Conservation (phyloP, 2,113 vertebrate genomes). For the Amphiprion percula region DNA sequence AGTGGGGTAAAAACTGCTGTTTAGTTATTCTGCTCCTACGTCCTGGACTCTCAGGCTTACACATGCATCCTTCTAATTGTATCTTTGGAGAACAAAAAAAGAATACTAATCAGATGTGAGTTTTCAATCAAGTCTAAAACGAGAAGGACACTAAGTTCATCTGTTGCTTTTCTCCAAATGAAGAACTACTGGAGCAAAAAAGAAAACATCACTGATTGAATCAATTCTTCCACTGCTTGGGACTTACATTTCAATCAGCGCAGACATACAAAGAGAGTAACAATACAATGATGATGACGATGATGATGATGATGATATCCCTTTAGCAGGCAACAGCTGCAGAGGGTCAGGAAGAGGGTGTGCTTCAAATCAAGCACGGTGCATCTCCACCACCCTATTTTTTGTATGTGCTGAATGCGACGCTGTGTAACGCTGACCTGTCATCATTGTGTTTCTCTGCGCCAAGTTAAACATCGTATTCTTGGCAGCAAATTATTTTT, state of each 20-base stretch:
- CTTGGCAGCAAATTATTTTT: conserved; percentile 75
- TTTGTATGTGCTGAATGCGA: conserved; percentile 55
- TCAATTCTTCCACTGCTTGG: conserved; percentile 27
- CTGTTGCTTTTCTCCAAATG: conserved; percentile 19
- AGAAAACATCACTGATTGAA: conserved; percentile 50
- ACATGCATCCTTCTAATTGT: conserved; percentile 70
- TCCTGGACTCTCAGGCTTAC: conserved; percentile 57
- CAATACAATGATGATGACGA: conserved; percentile 26
- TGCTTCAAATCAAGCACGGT: conserved; percentile 53
- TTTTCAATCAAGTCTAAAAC: conserved; percentile 74
- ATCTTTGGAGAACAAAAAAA: conserved; percentile 72
- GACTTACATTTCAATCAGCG: conserved; percentile 43
- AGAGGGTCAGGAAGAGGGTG: conserved; percentile 58
- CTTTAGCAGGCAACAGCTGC: conserved; percentile 63
- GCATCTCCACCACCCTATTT: conserved; percentile 56
- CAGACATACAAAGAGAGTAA: neutral
- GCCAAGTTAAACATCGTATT: conserved; percentile 80
- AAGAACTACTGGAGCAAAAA: neutral
- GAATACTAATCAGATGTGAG: conserved; percentile 76
- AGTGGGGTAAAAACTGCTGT: conserved; percentile 60
- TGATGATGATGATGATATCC: conserved; percentile 53
- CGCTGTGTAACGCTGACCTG: conserved; percentile 35
- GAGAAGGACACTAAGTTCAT: conserved; percentile 52
- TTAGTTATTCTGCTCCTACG: conserved; percentile 74
- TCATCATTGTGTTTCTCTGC: conserved; percentile 41